Conservation (phyloP, 2,113 vertebrate species). For the Dolichotis patagonum region DNA sequence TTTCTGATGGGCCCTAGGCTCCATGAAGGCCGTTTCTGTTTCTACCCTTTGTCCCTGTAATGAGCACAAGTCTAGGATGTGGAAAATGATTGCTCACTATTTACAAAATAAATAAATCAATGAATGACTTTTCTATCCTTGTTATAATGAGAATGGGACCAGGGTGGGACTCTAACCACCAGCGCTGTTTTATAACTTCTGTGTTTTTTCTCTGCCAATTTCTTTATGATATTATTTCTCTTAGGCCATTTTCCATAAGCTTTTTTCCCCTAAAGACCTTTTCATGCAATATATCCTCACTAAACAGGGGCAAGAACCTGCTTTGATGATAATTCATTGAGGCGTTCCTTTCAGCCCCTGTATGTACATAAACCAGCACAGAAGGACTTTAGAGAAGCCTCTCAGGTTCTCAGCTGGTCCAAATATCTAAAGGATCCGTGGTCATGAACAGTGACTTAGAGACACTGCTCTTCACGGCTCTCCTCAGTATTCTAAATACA, state of each 20-base stretch:
- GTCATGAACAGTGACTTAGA: slow-evolving; percentile 44
- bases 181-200: neutral
- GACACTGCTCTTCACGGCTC: slow-evolving; percentile 4
- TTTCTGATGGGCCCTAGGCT: neutral
- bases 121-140: neutral
- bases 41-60: neutral
- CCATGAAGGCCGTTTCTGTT: neutral
- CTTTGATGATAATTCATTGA: slow-evolving; percentile 1
- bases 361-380: neutral
- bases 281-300: neutral
- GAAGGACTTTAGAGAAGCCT: neutral
- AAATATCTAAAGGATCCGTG: neutral
- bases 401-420: neutral
- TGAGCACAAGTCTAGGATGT: neutral
- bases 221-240: neutral
- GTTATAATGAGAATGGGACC: neutral
- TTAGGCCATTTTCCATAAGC: neutral
- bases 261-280: slow-evolving; percentile 14
- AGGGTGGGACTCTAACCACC: neutral
- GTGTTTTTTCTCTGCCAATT: neutral
- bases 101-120: neutral
- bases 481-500: slow-evolving; percentile 66
- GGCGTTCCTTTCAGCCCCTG: slow-evolving; percentile 32
- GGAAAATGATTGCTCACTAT: neutral
- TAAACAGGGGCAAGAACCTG: neutral